Conservation (phyloP, 1,140 invertebrate genomes). For the Drosophila albomicans region DNA sequence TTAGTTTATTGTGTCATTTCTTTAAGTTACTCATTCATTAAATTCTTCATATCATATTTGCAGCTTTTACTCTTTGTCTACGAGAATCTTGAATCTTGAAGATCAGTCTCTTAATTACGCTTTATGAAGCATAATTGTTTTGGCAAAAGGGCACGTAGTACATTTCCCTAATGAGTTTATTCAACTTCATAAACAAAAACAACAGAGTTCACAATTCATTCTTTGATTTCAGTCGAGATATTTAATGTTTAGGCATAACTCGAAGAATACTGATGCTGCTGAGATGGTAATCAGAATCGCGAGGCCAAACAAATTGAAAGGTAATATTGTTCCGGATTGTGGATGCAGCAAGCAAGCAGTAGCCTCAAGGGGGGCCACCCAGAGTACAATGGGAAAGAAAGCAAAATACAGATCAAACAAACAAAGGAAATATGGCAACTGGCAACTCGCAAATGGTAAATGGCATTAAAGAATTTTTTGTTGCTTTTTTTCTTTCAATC, state of each 20-base stretch:
- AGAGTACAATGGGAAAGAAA: slow-evolving; percentile 17
- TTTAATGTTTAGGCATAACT: neutral
- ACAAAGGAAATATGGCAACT: slow-evolving; percentile 35
- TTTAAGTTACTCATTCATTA: neutral
- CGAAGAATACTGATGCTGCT: slow-evolving; percentile 1
- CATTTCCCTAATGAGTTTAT: slow-evolving; percentile 37
- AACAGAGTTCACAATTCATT: neutral
- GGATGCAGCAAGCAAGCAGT: neutral
- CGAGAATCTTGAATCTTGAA: neutral
- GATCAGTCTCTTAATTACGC: neutral
- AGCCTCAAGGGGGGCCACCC: slow-evolving; percentile 32
- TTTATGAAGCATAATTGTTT: slow-evolving; percentile 18
- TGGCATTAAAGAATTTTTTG: slow-evolving; percentile 42
- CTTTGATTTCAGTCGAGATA: slow-evolving; percentile 9
- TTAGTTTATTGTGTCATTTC: too few species aligned
- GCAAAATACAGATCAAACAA: slow-evolving; percentile 31
- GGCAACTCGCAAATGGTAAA: slow-evolving; percentile 38
- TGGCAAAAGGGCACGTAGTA: slow-evolving; percentile 1
- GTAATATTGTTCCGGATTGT: slow-evolving; percentile 62
- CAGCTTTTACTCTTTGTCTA: neutral
- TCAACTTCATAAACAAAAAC: slow-evolving; percentile 11
- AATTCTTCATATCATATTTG: neutral
- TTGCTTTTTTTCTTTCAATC: slow-evolving; percentile 12
- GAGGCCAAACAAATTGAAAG: slow-evolving; percentile 71
- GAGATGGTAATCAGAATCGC: slow-evolving; percentile 38